phyloP scores from a whole-genome alignment of 1,140 invertebrate species.

The Drosophila suzukii region DNA sequence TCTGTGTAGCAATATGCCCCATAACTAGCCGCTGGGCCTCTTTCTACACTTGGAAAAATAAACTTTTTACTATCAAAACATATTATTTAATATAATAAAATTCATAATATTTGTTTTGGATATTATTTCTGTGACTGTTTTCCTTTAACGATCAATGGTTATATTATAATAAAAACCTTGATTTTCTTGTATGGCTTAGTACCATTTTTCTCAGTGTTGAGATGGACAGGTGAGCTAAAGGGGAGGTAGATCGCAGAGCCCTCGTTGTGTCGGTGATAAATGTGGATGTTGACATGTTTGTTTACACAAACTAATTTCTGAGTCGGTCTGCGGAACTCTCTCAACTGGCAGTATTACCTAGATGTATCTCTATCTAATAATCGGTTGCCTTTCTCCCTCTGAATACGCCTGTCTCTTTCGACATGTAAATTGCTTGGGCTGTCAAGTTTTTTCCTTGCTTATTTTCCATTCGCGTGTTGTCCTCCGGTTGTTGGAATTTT shows the following conservation, averaged over 20 bases:
- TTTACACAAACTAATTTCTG: constrained; percentile 76
- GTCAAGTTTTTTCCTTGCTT: constrained; percentile 47
- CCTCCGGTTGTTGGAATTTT: constrained; percentile 16
- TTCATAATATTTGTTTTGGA: too few relatives aligned
- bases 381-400: constrained; percentile 6
- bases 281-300: constrained; percentile 73
- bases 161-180: too few relatives aligned
- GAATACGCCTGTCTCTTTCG: constrained; percentile 45
- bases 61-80: background rate
- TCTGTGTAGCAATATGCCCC: constrained; percentile 37
- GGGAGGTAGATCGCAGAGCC: constrained; percentile 34
- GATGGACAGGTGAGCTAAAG: constrained; percentile 41
- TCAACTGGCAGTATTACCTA: constrained; percentile 17
- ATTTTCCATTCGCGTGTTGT: constrained; percentile 62
- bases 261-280: constrained; percentile 30
- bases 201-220: constrained; percentile 4
- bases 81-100: background rate
- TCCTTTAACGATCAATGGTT: too few relatives aligned
- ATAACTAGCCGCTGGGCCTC: constrained; percentile 18
- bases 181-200: too few relatives aligned
- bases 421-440: constrained; percentile 44
- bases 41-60: constrained; percentile 3
- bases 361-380: constrained; percentile 55
- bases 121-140: too few relatives aligned
- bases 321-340: constrained; percentile 25